Evolutionary conservation across 1,140 invertebrate genomes (phyloP).

Genomic region (Pachyrhynchus sulphureomaculatus): DNA sequence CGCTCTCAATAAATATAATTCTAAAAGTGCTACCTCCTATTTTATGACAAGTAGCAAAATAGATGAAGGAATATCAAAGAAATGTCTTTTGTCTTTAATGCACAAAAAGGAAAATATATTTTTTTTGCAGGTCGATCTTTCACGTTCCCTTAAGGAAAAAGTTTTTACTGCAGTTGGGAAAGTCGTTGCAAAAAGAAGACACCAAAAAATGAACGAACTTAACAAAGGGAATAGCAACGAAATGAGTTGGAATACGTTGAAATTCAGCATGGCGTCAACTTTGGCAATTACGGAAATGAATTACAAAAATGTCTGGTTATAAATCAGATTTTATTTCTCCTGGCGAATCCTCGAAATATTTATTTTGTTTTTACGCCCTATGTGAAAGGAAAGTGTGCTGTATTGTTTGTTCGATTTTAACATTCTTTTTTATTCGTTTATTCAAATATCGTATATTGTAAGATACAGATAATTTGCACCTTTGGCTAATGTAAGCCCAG

Average conservation of each 20-base stretch:
- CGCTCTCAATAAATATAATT: not conserved
- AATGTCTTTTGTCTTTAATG: conserved; percentile 15
- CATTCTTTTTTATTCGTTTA: too few species aligned
- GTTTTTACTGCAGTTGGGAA: conserved; percentile 42
- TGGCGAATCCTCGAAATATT: conserved; percentile 11
- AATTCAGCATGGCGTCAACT: conserved; percentile 41
- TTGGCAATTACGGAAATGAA: conserved; percentile 43
- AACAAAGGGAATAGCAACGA: conserved; percentile 39
- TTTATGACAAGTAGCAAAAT: conserved; percentile 3
- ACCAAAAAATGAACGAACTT: conserved; percentile 40
- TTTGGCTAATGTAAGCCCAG: too few species aligned
- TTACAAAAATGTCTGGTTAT: conserved; percentile 32
- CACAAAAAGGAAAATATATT: conserved; percentile 34
- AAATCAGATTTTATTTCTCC: conserved; percentile 31
- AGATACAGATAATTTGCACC: too few species aligned
- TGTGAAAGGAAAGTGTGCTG: too few species aligned
- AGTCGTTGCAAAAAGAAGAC: conserved; percentile 32
- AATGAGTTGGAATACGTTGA: conserved; percentile 41
- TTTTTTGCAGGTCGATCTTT: conserved; percentile 33
- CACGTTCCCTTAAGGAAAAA: conserved; percentile 40
- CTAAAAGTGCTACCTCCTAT: not conserved
- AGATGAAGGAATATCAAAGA: not conserved
- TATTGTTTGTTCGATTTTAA: too few species aligned
- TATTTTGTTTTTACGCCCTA: not conserved
- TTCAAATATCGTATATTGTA: too few species aligned